Percentiles rank a stretch among this genome's conserved stretches.
Conservation (phyloP, 2,797 vertebrate genomes). For the Zonotrichia albicollis region DNA sequence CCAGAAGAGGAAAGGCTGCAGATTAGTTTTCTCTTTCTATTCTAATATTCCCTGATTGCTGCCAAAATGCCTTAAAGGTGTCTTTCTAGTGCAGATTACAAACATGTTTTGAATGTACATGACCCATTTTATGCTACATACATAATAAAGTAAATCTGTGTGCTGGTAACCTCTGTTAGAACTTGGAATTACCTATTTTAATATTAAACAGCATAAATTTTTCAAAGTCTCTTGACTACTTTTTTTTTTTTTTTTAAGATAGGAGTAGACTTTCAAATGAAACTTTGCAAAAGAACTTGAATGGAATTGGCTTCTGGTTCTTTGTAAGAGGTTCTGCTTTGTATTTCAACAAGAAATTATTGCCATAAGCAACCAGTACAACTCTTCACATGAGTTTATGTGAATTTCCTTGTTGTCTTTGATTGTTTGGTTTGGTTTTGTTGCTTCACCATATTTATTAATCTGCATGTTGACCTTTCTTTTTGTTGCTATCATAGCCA, state of each 20-base stretch:
- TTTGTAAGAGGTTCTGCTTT: not conserved
- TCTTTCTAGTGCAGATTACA: not conserved
- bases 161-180: not conserved
- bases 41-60: not conserved
- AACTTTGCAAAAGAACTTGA: not conserved
- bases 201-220: not conserved
- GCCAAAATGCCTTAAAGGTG: not conserved
- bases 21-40: not conserved
- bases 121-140: not conserved
- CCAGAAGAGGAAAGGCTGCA: not conserved
- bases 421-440: not conserved
- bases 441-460: not conserved
- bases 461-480: not conserved
- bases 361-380: not conserved
- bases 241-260: not conserved
- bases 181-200: not conserved
- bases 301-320: not conserved
- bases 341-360: not conserved
- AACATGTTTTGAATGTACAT: not conserved
- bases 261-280: not conserved
- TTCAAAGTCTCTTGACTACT: not conserved
- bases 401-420: not conserved
- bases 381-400: not conserved
- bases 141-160: not conserved
- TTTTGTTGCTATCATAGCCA: not conserved